These are phyloP conservation scores for Crotalus viridis DNA, from an alignment of 2,113 vertebrate genomes.

Conservation along the genomic window DNA sequence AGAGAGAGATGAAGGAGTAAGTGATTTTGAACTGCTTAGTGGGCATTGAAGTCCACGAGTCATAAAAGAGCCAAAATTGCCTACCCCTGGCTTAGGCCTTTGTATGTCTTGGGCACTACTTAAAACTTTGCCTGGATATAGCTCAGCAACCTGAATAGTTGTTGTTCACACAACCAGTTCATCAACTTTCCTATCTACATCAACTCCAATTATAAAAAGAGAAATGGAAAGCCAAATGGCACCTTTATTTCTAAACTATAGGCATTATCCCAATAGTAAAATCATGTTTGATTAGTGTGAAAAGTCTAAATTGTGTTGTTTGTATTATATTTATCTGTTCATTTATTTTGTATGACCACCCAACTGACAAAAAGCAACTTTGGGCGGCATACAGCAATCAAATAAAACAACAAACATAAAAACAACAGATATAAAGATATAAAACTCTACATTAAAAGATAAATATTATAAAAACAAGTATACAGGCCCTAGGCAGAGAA, in stretches of 20 bases:
- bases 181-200: neutral
- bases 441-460: too few species aligned
- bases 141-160: neutral
- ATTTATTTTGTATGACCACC: neutral
- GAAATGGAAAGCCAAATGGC: neutral
- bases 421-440: too few species aligned
- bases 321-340: neutral
- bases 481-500: neutral
- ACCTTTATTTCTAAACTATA: neutral
- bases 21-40: too few species aligned
- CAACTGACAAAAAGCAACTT: too few species aligned
- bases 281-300: neutral
- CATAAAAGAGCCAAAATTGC: too few species aligned
- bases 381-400: too few species aligned
- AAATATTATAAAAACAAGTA: too few species aligned
- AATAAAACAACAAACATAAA: too few species aligned
- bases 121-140: neutral
- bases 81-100: neutral
- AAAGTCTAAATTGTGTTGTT: neutral
- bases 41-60: too few species aligned
- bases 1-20: neutral
- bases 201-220: neutral
- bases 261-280: neutral
- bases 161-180: neutral
- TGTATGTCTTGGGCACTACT: neutral